A percentile compares a stretch with the other conserved stretches of the same genome.
These are phyloP conservation scores for Balaenoptera acutorostrata DNA, from an alignment of 2,113 vertebrate genomes.

Conservation along the genomic window DNA sequence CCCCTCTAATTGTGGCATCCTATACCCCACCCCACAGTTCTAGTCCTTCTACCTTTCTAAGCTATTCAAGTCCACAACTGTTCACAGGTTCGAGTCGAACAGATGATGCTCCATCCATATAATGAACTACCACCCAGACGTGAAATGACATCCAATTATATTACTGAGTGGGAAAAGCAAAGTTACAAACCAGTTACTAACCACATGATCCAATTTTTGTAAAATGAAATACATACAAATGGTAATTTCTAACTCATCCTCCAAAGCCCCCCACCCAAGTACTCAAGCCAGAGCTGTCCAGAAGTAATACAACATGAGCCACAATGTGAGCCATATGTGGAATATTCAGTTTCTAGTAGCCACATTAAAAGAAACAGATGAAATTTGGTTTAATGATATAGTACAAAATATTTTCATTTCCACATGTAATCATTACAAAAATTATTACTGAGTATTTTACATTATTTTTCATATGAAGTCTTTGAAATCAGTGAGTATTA, in stretches of 20 bases:
- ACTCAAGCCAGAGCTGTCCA: background rate
- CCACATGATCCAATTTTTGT: background rate
- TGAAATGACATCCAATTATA: background rate
- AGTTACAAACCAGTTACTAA: background rate
- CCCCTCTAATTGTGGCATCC: background rate
- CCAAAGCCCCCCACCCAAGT: background rate
- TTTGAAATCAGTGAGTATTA: background rate
- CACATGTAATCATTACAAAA: background rate
- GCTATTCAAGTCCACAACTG: background rate
- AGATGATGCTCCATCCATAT: background rate
- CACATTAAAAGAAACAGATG: constrained; percentile 36
- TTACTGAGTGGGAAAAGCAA: background rate
- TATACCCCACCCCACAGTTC: background rate
- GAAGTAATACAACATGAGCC: background rate
- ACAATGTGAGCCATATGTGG: background rate
- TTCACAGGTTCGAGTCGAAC: background rate
- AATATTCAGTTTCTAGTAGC: background rate
- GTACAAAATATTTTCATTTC: constrained; percentile 24
- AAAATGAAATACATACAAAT: background rate
- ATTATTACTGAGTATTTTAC: background rate
- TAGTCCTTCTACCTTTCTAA: background rate
- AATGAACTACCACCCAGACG: background rate
- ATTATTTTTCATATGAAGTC: background rate
- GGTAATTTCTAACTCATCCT: background rate
- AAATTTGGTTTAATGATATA: background rate